phyloP scores from a whole-genome alignment of 35 echinoderm and acorn worm species.

The Heliocidaris tuberculata region DNA sequence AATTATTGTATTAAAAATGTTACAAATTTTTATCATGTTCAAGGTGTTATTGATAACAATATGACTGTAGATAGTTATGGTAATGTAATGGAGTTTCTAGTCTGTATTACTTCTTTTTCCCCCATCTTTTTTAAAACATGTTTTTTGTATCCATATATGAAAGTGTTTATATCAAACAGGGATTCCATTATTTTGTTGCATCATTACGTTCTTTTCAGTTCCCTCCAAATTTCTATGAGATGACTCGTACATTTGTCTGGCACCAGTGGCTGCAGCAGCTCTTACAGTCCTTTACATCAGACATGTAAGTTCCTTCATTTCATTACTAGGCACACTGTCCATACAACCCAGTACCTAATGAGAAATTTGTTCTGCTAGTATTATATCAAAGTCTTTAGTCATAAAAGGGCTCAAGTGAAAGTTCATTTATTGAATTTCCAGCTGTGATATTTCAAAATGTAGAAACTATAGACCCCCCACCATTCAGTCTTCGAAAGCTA shows the following conservation, averaged over 20 bases:
- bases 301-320: conserved; percentile 45
- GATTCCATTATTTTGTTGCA: background rate
- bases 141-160: background rate
- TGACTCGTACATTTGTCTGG: conserved; percentile 88
- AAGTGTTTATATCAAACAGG: background rate
- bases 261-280: conserved; percentile 82
- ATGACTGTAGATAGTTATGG: background rate
- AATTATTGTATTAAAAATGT: no score
- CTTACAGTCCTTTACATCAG: conserved; percentile 48
- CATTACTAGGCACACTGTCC: background rate
- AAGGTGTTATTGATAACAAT: background rate
- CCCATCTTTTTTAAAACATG: background rate
- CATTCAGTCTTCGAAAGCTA: no score
- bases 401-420: no score
- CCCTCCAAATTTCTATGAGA: conserved; percentile 87
- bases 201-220: conserved; percentile 54
- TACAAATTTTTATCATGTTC: no score
- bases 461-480: no score
- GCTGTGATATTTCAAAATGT: no score
- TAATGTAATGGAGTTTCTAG: background rate
- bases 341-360: no score
- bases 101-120: background rate
- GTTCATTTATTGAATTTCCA: no score
- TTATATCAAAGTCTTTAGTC: no score
- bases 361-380: no score